A percentile compares a stretch with the other conserved stretches of the same genome.
Conservation (phyloP, 2,113 vertebrate species). For the Cyprinodon tularosa region DNA sequence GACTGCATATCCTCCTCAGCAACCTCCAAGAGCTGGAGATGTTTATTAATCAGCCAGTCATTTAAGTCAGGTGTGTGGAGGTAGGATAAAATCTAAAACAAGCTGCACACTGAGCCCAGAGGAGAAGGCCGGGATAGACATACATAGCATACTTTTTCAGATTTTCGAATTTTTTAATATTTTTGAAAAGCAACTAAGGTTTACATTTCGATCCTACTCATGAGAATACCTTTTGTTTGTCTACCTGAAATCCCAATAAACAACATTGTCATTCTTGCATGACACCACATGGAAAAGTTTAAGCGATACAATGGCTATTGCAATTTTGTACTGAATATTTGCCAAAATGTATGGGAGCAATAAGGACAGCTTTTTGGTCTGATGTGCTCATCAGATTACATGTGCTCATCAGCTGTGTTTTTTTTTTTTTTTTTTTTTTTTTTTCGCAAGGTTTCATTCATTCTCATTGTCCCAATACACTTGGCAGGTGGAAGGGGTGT, state of each 20-base stretch:
- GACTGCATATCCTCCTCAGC: too few species aligned
- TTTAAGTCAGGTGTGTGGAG: too few species aligned
- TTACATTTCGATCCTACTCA: too few species aligned
- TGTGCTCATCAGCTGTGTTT: constrained; percentile 39
- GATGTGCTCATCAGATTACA: constrained; percentile 9
- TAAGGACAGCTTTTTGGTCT: background rate
- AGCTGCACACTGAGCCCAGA: too few species aligned
- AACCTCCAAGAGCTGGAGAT: too few species aligned
- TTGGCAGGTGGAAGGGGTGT: constrained; percentile 61
- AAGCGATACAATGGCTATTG: background rate
- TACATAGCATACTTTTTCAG: background rate
- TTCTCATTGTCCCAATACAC: constrained; percentile 38
- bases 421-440: background rate
- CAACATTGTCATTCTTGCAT: background rate
- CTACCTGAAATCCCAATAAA: background rate
- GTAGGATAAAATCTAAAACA: too few species aligned
- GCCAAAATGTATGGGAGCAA: background rate
- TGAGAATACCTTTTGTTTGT: background rate
- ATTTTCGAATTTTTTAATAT: background rate
- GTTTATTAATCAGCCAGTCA: too few species aligned
- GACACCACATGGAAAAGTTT: background rate
- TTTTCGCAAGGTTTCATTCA: constrained; percentile 49
- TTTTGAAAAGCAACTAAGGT: background rate
- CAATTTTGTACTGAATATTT: background rate
- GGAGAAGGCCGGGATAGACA: background rate